Evolutionary conservation across 2,797 vertebrate species (phyloP), one percentile per base, ranked within the genome.

Genomic region (Masticophis lateralis): DNA sequence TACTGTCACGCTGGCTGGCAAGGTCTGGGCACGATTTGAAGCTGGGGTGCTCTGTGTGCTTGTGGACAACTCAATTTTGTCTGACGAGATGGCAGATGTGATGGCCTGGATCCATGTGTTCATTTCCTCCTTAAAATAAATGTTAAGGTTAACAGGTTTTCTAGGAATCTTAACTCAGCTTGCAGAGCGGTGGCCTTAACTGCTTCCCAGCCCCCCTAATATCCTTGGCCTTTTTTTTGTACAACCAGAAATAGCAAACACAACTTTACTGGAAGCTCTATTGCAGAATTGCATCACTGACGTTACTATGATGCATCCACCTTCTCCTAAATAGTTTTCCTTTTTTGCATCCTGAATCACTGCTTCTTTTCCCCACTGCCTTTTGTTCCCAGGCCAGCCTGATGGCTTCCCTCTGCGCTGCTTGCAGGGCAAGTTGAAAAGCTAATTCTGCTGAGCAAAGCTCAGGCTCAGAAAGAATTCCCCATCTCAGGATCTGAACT

Each of bases 31-130:
- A 90, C 99, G 99, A 95, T 98, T 98, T 95, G 98, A 98, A 2
- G 98, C 98, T 20, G 99, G 99, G 96, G 99, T 99, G 98, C 99
- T 99, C 97, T 99, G 99, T 95, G 98, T 99, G 98, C 99, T 99
- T 60, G 98, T 98, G 0, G 98, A 98, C 96, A 98, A 97, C 93
- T 99, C 99, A 0, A 97, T 96, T 97, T 98, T 99, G 47, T 99
- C 98, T 0, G 97, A 98, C 86, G 98, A 96, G 95, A 98, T 98
- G 27, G 99, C 98, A 0, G 98, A 97, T 53, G 98, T 98, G 98
- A 99, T 99, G 97, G 98, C 98, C 95, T 99, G 98, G 96, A 99
- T 99, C 99, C 99, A 99, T 1, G 96, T 96, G 98, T 98, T 99
- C 99, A 99, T 99, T 98, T 99, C 99, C 98, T 99, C 99, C 99